phyloP scores from a whole-genome alignment of 2,113 vertebrate genomes.

The Seriola quinqueradiata region DNA sequence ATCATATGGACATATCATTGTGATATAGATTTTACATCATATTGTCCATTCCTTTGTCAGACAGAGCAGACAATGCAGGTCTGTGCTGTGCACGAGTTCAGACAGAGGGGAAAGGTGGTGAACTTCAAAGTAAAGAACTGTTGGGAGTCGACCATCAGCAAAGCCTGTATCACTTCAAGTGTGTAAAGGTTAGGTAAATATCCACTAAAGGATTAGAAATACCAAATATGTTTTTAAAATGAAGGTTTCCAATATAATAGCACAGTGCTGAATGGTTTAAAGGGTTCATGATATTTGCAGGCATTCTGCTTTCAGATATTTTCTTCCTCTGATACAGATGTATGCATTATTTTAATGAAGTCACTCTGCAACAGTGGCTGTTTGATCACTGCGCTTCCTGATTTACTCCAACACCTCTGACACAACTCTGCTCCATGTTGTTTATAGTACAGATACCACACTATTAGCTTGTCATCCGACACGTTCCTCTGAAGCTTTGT shows the following conservation, averaged over 20 bases:
- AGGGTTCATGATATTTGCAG: neutral
- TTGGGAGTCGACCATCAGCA: too few relatives aligned
- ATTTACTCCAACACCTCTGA: conserved; percentile 42
- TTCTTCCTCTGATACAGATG: neutral
- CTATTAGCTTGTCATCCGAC: conserved; percentile 45
- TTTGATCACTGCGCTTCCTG: conserved; percentile 48
- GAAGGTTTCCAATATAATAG: neutral
- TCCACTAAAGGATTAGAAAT: too few relatives aligned
- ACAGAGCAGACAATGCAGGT: neutral
- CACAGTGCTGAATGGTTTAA: neutral
- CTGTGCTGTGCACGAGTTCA: neutral
- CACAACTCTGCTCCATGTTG: conserved; percentile 3
- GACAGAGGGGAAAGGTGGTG: neutral
- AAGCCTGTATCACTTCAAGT: neutral
- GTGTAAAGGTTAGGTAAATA: too few relatives aligned
- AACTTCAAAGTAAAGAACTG: too few relatives aligned
- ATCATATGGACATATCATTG: neutral
- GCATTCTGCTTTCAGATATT: neutral
- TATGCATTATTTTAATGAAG: conserved; percentile 56
- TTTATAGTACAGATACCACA: conserved; percentile 32
- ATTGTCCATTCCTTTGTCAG: neutral
- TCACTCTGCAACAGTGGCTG: conserved; percentile 15
- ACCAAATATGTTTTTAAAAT: too few relatives aligned
- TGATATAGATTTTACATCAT: too few relatives aligned
- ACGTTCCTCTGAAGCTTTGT: conserved; percentile 24